Base-by-base conservation (phyloP, 2,113 vertebrate species). In the Percopsis transmontana region DNA sequence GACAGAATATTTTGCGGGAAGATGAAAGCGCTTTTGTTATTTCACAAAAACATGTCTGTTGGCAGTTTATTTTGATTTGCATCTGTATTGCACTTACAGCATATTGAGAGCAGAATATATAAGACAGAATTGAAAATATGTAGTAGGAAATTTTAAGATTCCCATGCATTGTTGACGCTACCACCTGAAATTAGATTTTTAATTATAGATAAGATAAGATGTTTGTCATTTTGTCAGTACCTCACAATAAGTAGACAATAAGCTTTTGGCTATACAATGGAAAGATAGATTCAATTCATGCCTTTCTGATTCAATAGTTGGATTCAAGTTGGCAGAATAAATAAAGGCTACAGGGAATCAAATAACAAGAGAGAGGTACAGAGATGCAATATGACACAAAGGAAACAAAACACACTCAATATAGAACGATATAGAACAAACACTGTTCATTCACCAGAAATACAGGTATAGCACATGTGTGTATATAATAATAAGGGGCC, bases 31-130 rank as follows among this genome's bases (percentile, higher is more conserved):
- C 44, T 57, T 52, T 19, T 20, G 18, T 20, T 16, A 15, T 62
- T 44, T 44, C 40, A n/a, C 16, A 52, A 5, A 51, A 12, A 52
- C 52, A 44, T 16, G 52, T n/a, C 48, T 71, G 33, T 64, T 68
- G 18, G 24, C 7, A 60, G 20, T 12, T 27, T 47, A 5, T 13
- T 50, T 62, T 24, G 47, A 40, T 40, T 62, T 39, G 52, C 16
- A 50, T 3, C 18, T 23, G 33, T 40, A 19, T 9, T 16, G 18
- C 7, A 41, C 20, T 11, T 50, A 19, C 48, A 12, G 16, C 21
- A 53, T 52, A 18, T 9, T 12, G 21, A 18, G 20, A 53, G 48
- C 48, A 47, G 45, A n/a, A 45, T 45, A 14, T 45, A 3, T 45
- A 12, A 47, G n/a, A 16, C 16, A 5, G 45, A 3, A n/a, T 16